Conservation (phyloP, 2,113 vertebrate genomes). For the Desmodus rotundus region DNA sequence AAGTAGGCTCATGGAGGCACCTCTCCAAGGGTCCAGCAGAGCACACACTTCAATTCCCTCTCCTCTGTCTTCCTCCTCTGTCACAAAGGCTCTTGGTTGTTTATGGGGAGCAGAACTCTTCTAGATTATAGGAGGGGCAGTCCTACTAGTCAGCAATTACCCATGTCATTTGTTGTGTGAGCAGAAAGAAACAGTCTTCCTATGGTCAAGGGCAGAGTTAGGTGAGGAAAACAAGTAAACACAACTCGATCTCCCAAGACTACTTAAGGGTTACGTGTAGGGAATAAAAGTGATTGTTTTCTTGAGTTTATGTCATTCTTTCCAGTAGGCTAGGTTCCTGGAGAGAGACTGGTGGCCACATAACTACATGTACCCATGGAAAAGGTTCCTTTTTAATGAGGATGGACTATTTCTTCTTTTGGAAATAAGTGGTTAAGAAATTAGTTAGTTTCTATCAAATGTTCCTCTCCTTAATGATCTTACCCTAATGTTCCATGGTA, state of each 20-base stretch:
- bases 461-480: background rate
- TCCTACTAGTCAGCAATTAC: background rate
- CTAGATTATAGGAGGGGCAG: background rate
- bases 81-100: background rate
- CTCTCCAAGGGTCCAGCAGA: background rate
- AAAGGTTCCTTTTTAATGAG: background rate
- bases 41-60: background rate
- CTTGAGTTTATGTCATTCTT: background rate
- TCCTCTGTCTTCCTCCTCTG: background rate
- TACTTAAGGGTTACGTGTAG: background rate
- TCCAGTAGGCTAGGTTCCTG: background rate
- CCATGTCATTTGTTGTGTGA: background rate
- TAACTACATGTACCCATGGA: background rate
- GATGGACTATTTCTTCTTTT: background rate
- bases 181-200: background rate
- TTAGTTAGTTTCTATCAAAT: background rate
- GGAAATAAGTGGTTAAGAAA: background rate
- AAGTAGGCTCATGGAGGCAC: background rate
- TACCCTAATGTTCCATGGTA: background rate
- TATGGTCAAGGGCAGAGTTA: background rate
- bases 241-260: background rate
- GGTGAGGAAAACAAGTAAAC: background rate
- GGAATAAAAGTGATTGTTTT: background rate
- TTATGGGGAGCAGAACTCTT: background rate
- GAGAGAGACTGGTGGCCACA: background rate